Percentiles rank a stretch among this genome's conserved stretches.
Conservation (phyloP, 1,140 invertebrate genomes). For the Orius insidiosus region DNA sequence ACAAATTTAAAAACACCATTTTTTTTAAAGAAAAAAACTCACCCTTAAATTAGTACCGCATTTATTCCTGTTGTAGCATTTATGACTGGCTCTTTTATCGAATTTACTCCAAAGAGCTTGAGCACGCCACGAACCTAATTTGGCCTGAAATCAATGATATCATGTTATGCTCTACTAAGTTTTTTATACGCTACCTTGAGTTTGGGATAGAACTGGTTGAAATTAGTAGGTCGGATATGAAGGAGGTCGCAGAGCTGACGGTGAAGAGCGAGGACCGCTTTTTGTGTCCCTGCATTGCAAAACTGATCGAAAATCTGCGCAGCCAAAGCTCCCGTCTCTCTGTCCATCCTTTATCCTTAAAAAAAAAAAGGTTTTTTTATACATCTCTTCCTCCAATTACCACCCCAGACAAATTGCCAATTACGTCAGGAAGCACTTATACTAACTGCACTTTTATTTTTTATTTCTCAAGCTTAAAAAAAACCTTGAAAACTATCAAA, state of each 20-base stretch:
- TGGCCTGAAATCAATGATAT: slow-evolving; percentile 28
- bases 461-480: no score
- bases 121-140: slow-evolving; percentile 81
- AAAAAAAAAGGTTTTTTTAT: no score
- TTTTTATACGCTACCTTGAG: slow-evolving; percentile 42
- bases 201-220: slow-evolving; percentile 77
- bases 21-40: no score
- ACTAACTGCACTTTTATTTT: no score
- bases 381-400: neutral
- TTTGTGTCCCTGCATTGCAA: slow-evolving; percentile 78
- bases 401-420: no score
- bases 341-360: slow-evolving; percentile 8
- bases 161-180: neutral
- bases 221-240: slow-evolving; percentile 63
- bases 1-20: no score
- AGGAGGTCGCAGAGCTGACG: slow-evolving; percentile 76
- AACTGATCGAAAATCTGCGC: slow-evolving; percentile 83
- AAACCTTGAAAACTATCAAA: no score
- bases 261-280: slow-evolving; percentile 63
- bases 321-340: slow-evolving; percentile 39
- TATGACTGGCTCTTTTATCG: slow-evolving; percentile 78
- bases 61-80: slow-evolving; percentile 77
- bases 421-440: no score
- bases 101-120: slow-evolving; percentile 90
- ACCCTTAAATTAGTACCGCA: slow-evolving; percentile 67